Base-by-base conservation (phyloP, 2,888 invertebrate genomes). In the Ennomos quercinarius region DNA sequence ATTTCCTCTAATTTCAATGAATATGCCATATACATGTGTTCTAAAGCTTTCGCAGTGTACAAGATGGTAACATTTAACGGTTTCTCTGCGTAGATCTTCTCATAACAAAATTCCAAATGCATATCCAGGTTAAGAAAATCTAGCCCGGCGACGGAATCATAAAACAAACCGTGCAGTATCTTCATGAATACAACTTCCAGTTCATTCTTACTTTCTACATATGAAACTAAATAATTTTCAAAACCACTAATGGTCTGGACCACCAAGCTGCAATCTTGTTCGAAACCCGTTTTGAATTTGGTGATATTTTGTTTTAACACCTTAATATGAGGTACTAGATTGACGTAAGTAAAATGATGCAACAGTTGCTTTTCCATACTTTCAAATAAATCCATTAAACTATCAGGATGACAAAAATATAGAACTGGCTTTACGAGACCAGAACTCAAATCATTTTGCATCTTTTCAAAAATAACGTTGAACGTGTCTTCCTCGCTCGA, bases 81-180 rank as follows among this genome's bases (percentile, higher is more conserved):
- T 72, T 94, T 95, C 10, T 94, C 92, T 1, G 86, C 91, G 34
- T 94, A 87, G 42, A 95, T 85, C 45, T 90, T 92, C 78, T 95
- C 94, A 75, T 93, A 95, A 36, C 94, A 93, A 74, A 95, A 95
- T 74, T 95, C 94, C 54, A 95, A 89, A 74, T 94, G 94, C 8
- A 94, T 86, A 61, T 89, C 83, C 39, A 95, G 78, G 74, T 94
- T 93, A 17, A 95, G 81, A 37, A 94, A 93, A 9, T 94, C 93
- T 38, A 90, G 86, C 10, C 93, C 89, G 52, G 93, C 93, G 0
- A 95, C 89, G 37, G 93, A 81, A 11, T 93, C 85, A 57, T 93
- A 94, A 76, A 95, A 95, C 44, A 93, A 80, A 0, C 93, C 93
- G 60, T 93, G 82, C 10, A 95, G 81, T 53, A 95, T 84, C 69